Evolutionary conservation across 2,113 vertebrate species (phyloP).

Genomic region (Pheucticus melanocephalus): DNA sequence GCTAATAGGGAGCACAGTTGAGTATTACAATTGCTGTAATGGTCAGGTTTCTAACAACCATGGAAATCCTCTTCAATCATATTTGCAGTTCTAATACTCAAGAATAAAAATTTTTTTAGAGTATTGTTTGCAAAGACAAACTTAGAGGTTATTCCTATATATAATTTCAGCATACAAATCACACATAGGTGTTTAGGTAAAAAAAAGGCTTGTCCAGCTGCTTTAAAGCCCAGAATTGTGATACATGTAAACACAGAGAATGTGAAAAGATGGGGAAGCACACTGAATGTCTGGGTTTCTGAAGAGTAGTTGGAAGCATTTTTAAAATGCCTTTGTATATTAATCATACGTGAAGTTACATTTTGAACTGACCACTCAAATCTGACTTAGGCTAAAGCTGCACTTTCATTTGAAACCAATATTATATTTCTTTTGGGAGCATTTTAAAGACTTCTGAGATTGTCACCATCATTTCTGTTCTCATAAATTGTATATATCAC

Average conservation of each 20-base stretch:
- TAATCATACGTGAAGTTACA: neutral
- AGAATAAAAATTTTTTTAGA: neutral
- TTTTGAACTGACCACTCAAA: neutral
- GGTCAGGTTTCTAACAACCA: neutral
- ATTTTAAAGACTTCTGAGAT: neutral
- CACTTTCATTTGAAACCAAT: neutral
- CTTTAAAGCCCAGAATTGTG: neutral
- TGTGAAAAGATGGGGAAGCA: neutral
- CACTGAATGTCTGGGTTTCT: neutral
- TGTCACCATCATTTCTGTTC: neutral
- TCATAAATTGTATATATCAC: neutral
- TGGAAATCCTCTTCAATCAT: neutral
- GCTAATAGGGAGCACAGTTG: neutral
- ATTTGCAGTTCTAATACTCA: neutral
- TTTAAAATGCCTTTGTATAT: neutral
- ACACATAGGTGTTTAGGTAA: neutral
- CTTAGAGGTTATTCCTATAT: neutral
- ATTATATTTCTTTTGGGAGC: neutral
- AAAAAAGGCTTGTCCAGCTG: neutral
- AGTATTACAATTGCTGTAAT: neutral
- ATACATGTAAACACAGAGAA: neutral
- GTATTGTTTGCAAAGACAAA: neutral
- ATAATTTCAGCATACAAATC: neutral
- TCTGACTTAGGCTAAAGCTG: neutral
- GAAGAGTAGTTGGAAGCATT: neutral